Evolutionary conservation across 2,888 invertebrate species (phyloP).

Genomic region (Pristionchus mayeri): DNA sequence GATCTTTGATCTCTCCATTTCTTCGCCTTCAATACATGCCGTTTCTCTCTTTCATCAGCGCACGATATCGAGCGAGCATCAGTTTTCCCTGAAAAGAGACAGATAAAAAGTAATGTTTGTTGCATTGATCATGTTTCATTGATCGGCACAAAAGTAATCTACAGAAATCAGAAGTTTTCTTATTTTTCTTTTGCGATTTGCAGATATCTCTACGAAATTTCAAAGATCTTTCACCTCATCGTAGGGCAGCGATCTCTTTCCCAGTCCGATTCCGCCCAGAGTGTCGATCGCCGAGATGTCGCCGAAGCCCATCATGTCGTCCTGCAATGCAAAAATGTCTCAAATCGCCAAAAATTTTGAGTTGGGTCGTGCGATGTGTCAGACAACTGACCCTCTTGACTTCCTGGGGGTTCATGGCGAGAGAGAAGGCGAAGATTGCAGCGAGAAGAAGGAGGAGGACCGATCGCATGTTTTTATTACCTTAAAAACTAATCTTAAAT

Average conservation of each 20-base stretch:
- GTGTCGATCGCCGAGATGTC: constrained; percentile 49
- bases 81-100: neutral
- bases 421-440: neutral
- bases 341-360: neutral
- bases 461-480: constrained; percentile 20
- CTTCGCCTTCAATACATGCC: neutral
- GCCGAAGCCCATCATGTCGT: constrained; percentile 48
- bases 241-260: constrained; percentile 15
- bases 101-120: too few species aligned
- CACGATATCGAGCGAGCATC: constrained; percentile 4
- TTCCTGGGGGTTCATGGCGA: constrained; percentile 5
- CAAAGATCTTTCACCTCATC: constrained; percentile 35
- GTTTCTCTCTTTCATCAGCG: neutral
- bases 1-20: constrained; percentile 29
- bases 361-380: neutral
- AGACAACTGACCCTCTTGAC: neutral
- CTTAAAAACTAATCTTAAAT: neutral
- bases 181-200: too few species aligned
- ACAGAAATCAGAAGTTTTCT: too few species aligned
- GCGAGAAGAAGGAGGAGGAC: neutral
- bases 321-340: constrained; percentile 2
- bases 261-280: constrained; percentile 43
- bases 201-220: too few species aligned
- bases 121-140: too few species aligned
- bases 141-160: too few species aligned